A percentile compares a stretch with the other conserved stretches of the same genome.
These are phyloP conservation scores for Sinelater perroti DNA, from an alignment of 2,888 invertebrate genomes.

Conservation along the genomic window DNA sequence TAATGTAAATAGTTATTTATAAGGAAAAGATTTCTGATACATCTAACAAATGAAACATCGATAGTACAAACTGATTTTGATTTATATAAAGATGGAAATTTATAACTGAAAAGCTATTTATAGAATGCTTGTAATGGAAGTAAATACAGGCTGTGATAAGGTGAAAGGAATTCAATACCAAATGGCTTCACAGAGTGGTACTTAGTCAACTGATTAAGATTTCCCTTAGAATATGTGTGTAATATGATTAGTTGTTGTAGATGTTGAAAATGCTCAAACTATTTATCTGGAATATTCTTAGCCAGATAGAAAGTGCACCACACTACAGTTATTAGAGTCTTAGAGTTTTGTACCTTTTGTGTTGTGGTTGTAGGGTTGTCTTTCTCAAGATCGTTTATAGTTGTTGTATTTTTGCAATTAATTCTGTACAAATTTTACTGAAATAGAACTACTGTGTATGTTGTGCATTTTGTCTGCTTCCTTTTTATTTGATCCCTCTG, in stretches of 20 bases:
- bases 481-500: background rate
- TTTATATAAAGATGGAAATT: conserved; percentile 16
- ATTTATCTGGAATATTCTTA: conserved; percentile 7
- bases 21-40: no score
- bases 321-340: conserved; percentile 9
- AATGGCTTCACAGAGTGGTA: conserved; percentile 29
- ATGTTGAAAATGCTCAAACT: conserved; percentile 26
- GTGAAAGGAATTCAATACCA: conserved; percentile 23
- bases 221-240: conserved; percentile 3
- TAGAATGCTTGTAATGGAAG: conserved; percentile 9
- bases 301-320: conserved; percentile 13
- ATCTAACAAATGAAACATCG: no score
- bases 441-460: conserved; percentile 18
- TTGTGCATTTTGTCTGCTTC: conserved; percentile 6
- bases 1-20: no score
- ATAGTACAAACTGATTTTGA: no score
- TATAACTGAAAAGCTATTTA: conserved; percentile 4
- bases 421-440: conserved; percentile 37
- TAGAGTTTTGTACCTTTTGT: conserved; percentile 12
- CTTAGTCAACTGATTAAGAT: conserved; percentile 23
- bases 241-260: conserved; percentile 14
- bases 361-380: conserved; percentile 34
- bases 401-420: conserved; percentile 29
- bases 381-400: conserved; percentile 23
- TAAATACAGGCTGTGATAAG: conserved; percentile 26